These are phyloP conservation scores for Pteropus alecto DNA, from an alignment of 2,113 vertebrate genomes.

Conservation along the genomic window DNA sequence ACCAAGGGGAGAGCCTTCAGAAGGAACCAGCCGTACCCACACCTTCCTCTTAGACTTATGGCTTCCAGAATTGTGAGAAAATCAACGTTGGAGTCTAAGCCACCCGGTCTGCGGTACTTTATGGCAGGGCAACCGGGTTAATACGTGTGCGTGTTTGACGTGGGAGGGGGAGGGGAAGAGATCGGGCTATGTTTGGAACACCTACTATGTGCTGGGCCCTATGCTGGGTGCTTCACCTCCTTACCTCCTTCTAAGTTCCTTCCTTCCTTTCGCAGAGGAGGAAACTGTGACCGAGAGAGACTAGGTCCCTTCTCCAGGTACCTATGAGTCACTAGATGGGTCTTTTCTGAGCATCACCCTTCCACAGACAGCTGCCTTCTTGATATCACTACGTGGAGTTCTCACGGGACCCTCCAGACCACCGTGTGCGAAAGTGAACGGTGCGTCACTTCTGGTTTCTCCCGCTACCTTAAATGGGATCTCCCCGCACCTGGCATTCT, in stretches of 20 bases:
- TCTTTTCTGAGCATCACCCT: neutral
- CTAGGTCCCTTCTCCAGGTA: neutral
- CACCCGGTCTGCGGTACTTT: neutral
- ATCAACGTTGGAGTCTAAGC: neutral
- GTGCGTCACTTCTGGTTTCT: neutral
- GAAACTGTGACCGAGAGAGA: neutral
- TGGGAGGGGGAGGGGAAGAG: rapidly evolving
- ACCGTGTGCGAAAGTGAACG: neutral
- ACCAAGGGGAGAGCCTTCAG: neutral
- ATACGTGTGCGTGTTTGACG: neutral
- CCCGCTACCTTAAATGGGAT: neutral
- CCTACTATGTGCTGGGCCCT: rapidly evolving
- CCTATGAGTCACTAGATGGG: rapidly evolving
- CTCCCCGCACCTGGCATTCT: neutral
- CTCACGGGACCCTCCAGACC: neutral
- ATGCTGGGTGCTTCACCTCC: rapidly evolving
- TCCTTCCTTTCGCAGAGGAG: neutral
- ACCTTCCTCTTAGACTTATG: neutral
- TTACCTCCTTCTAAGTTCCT: neutral
- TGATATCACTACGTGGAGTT: neutral
- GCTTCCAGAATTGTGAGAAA: neutral
- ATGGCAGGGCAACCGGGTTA: neutral
- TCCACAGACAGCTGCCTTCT: neutral
- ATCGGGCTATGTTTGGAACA: neutral
- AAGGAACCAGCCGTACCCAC: neutral